Conservation (phyloP, 2,797 vertebrate genomes). For the Catharus ustulatus region DNA sequence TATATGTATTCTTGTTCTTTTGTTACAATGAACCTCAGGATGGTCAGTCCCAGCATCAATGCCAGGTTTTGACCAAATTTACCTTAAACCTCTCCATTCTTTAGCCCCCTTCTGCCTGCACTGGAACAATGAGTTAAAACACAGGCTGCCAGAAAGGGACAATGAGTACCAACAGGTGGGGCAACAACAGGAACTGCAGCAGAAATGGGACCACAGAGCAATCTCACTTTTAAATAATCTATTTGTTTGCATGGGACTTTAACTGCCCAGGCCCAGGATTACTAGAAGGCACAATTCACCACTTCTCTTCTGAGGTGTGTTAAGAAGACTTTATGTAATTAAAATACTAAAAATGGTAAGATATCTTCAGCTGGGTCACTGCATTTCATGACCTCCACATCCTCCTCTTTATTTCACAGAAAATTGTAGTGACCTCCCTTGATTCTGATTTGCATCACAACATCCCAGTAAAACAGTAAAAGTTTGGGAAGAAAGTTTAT, state of each 20-base stretch:
- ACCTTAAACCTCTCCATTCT: neutral
- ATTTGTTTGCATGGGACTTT: neutral
- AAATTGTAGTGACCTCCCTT: neutral
- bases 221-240: neutral
- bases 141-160: neutral
- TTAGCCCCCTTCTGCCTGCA: neutral
- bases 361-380: neutral
- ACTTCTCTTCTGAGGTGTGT: neutral
- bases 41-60: fast-evolving
- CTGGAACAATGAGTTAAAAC: neutral
- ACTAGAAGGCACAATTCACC: neutral
- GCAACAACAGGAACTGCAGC: neutral
- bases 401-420: neutral
- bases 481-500: neutral
- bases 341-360: neutral
- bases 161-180: neutral
- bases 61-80: neutral
- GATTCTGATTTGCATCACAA: neutral
- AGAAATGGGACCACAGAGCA: neutral
- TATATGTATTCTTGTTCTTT: neutral
- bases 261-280: neutral
- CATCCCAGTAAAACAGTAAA: neutral
- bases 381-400: neutral
- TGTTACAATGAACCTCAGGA: neutral
- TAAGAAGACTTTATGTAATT: neutral